Evolutionary conservation across 2,113 vertebrate species (phyloP), one percentile per base, ranked within the genome.

Genomic region (Triplophysa siluroides): DNA sequence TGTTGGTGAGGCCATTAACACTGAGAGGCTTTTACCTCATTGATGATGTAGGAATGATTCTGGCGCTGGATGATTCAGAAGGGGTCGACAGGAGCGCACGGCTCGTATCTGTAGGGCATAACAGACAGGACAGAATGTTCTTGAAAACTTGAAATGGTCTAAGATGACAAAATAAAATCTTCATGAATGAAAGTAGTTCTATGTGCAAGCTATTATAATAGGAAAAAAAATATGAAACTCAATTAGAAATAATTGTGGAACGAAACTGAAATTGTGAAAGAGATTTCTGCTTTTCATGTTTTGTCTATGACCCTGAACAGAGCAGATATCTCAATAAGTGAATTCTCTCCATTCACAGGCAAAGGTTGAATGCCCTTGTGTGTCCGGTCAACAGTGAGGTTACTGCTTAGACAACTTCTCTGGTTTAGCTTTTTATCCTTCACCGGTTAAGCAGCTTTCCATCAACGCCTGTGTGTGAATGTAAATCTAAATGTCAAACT

Each of bases 21-120:
- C 43, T 29, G 9, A 75, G 29, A 26, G 41, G 16, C 11, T 14
- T 54, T 41, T 82, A 83, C 78, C 81, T 81, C 71, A 19, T 73
- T 10, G 47, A 67, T 14, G 81, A 67, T 14, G 81, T 33, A 21
- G 73, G 64, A 62, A 79, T 75, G 14, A 63, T n/a, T 43, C 61
- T 66, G 52, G 65, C 54, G 14, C 38, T n/a, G 5, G 58, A 21
- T 21, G 23, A 29, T 12, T 68, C 50, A n/a, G 75, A 29, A 14
- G 79, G 65, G 13, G 70, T 26, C 21, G 64, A 81, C 58, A 76
- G 66, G 16, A 77, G 67, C 33, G 50, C 54, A 0, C 47, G 54
- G n/a, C 65, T 43, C 9, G 26, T 29, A 23, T 75, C 82, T 84
- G 68, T 7, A 18, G 52, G 14, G 18, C 19, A 21, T 2, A 58